These are phyloP conservation scores for Tribolium castaneum DNA, from an alignment of 1,140 invertebrate species.

Conservation along the genomic window DNA sequence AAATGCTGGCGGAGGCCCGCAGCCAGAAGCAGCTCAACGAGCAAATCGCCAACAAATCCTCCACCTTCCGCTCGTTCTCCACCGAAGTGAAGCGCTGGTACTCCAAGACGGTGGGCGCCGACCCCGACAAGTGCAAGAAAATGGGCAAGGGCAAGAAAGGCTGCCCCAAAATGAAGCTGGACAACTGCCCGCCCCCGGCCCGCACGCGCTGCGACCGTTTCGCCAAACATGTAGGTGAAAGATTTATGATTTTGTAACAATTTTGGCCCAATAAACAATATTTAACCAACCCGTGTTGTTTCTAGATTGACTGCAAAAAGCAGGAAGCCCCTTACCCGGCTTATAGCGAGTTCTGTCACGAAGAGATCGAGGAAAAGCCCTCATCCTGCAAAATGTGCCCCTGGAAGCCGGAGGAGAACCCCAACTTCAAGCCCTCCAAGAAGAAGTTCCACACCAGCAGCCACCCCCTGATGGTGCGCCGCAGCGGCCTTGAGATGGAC, in stretches of 20 bases:
- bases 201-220: background rate
- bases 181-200: constrained; percentile 3
- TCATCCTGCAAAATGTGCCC: constrained; percentile 48
- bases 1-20: constrained; percentile 54
- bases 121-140: constrained; percentile 22
- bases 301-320: constrained; percentile 40
- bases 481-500: background rate
- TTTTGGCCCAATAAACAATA: constrained; percentile 2
- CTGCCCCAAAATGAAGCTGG: constrained; percentile 12
- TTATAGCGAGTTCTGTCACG: constrained; percentile 45
- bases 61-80: background rate
- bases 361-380: constrained; percentile 37
- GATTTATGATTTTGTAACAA: constrained; percentile 19
- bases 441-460: constrained; percentile 31
- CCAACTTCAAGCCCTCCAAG: constrained; percentile 43
- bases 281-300: background rate
- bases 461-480: background rate
- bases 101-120: background rate
- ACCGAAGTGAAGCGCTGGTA: background rate
- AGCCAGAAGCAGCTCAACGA: background rate
- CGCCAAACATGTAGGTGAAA: constrained; percentile 11
- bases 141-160: constrained; percentile 14
- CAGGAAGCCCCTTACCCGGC: constrained; percentile 46
- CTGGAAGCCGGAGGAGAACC: constrained; percentile 41
- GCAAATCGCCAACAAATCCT: background rate